Conservation (phyloP, 2,113 vertebrate species). For the Probosciger aterrimus region DNA sequence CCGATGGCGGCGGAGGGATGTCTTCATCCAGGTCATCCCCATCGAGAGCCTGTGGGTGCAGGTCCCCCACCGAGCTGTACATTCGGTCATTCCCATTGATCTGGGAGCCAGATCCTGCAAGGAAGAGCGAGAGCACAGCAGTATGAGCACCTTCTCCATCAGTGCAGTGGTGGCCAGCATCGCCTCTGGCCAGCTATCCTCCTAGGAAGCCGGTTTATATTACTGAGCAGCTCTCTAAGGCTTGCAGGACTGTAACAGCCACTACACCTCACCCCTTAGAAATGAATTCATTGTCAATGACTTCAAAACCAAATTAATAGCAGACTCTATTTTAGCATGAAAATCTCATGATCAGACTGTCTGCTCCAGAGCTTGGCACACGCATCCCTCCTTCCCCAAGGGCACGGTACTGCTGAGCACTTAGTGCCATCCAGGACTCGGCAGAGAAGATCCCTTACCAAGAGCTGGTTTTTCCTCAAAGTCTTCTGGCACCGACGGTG, state of each 20-base stretch:
- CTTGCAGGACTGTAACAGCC: background rate
- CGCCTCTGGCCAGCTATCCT: fast-evolving
- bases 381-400: background rate
- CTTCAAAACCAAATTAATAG: background rate
- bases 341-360: background rate
- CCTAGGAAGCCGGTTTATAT: background rate
- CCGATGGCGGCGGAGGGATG: slow-evolving; percentile 82
- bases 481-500: slow-evolving; percentile 72
- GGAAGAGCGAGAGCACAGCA: background rate
- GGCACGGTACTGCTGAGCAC: background rate
- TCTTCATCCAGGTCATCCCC: slow-evolving; percentile 71
- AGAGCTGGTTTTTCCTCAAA: slow-evolving; percentile 68
- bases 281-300: background rate
- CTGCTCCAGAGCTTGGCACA: background rate
- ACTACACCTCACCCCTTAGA: background rate
- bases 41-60: slow-evolving; percentile 43
- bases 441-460: slow-evolving; percentile 59
- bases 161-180: background rate
- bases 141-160: background rate
- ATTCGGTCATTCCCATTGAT: slow-evolving; percentile 74
- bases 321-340: background rate
- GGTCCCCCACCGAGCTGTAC: slow-evolving; percentile 78
- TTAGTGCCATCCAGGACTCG: background rate
- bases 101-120: slow-evolving; percentile 71
- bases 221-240: background rate